Evolutionary conservation across 1,140 invertebrate genomes (phyloP), one percentile per base, ranked within the genome.

Genomic region (Diplogasteroides magnus): DNA sequence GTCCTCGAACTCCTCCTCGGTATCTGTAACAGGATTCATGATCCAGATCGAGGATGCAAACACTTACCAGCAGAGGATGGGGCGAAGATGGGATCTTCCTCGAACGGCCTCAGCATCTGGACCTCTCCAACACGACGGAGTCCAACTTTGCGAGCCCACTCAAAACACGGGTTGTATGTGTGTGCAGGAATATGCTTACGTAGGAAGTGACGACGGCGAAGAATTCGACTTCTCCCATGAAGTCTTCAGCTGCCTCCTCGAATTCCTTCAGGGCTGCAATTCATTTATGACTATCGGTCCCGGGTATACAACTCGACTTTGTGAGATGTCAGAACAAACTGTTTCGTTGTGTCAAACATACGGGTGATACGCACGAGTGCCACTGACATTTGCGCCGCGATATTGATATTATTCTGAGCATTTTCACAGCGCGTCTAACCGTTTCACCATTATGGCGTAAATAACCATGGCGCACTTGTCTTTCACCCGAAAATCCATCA

Each of bases 201-300:
- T 82, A 76, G 14, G 78, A 78, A 14, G 77, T 82, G 31, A 82
- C 80, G 64, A 82, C 81, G 31, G 80, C 80, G 64, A 82, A 82
- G 68, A 82, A 82, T 64, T 82, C 80, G 31, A 82, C 81, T 69
- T 82, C 80, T 61, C 80, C 80, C 80, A 82, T 82, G 61, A 82
- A 82, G 55, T 82, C 80, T 63, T 82, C 80, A 19, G 80, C 80
- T 25, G 80, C 80, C 65, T 82, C 80, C 65, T 82, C 80, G 68
- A 82, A 82, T 64, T 82, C 80, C 48, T 82, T 82, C 27, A 82
- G 69, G 55, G 81, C 80, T 76, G 31, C 62, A 76, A 76, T n/a
- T n/a, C n/a, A n/a, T n/a, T n/a, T n/a, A n/a, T n/a, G n/a, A n/a
- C n/a, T n/a, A n/a, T n/a, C n/a, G n/a, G n/a, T n/a, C n/a, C n/a